Evolutionary conservation across 2,113 vertebrate genomes (phyloP).

Genomic region (Notothenia rossii): DNA sequence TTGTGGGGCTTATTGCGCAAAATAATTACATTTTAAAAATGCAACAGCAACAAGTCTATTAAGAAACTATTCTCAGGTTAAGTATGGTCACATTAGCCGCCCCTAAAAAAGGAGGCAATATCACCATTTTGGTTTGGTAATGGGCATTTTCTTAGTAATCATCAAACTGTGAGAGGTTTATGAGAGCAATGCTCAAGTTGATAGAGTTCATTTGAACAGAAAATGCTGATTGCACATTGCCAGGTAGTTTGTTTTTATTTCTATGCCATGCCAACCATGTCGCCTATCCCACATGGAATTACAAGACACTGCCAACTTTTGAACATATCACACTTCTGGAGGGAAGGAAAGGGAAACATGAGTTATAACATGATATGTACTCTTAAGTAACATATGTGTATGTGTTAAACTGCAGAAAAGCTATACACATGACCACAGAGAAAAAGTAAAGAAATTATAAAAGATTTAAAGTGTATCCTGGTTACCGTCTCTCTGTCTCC

Average conservation of each 20-base stretch:
- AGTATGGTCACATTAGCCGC: neutral
- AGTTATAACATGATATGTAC: neutral
- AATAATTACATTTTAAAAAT: neutral
- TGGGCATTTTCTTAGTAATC: constrained; percentile 1
- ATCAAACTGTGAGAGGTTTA: neutral
- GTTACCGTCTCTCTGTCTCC: neutral
- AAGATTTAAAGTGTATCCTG: neutral
- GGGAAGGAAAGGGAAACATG: neutral
- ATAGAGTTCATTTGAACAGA: neutral
- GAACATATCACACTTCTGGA: neutral
- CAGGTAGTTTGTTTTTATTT: neutral
- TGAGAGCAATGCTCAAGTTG: neutral
- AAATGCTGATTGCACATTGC: neutral
- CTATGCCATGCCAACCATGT: neutral
- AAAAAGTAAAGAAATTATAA: neutral
- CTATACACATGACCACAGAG: neutral
- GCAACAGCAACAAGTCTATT: neutral
- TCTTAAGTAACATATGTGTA: neutral
- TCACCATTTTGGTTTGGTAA: neutral
- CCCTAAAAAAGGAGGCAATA: neutral
- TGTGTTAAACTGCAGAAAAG: neutral
- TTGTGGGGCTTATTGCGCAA: neutral
- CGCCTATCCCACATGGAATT: neutral
- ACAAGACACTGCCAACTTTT: neutral
- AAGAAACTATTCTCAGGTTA: neutral